These are phyloP conservation scores for Pterocles gutturalis DNA, from an alignment of 2,113 vertebrate species.

Conservation along the genomic window DNA sequence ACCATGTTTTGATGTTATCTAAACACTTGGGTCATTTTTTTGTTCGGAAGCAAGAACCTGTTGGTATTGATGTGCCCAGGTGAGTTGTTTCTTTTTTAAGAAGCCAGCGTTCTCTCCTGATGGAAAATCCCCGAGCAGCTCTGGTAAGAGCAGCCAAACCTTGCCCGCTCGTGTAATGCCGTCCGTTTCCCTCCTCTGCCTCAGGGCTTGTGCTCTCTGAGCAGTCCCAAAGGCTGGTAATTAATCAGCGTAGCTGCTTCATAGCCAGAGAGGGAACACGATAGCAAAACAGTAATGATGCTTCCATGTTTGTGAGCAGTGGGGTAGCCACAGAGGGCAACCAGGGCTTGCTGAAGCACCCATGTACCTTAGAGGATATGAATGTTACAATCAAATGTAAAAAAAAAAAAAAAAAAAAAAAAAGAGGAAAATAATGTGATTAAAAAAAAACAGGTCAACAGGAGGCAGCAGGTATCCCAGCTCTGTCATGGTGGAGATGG, in stretches of 20 bases:
- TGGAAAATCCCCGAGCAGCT: not conserved
- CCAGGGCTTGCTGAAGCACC: not conserved
- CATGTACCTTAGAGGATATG: not conserved
- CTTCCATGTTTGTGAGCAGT: not conserved
- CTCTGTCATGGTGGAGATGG: rapidly evolving
- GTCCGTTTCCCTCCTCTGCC: not conserved
- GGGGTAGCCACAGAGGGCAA: not conserved
- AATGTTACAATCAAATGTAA: not conserved
- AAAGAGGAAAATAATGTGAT: not conserved
- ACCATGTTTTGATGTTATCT: not conserved
- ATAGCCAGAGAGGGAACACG: not conserved
- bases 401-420: not conserved
- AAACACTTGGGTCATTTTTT: not conserved
- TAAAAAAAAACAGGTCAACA: not conserved
- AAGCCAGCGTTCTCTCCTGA: not conserved
- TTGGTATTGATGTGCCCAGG: not conserved
- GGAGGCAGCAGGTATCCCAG: not conserved
- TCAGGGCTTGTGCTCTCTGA: not conserved
- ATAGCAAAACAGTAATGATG: not conserved
- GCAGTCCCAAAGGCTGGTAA: not conserved
- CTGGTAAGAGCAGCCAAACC: not conserved
- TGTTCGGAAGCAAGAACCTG: not conserved
- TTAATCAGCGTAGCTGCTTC: not conserved
- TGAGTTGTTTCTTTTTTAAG: not conserved
- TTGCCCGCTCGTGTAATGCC: not conserved